Percentiles rank a stretch among this genome's conserved stretches.
Conservation (phyloP, 2,113 vertebrate species). For the Cyprinus carpio region DNA sequence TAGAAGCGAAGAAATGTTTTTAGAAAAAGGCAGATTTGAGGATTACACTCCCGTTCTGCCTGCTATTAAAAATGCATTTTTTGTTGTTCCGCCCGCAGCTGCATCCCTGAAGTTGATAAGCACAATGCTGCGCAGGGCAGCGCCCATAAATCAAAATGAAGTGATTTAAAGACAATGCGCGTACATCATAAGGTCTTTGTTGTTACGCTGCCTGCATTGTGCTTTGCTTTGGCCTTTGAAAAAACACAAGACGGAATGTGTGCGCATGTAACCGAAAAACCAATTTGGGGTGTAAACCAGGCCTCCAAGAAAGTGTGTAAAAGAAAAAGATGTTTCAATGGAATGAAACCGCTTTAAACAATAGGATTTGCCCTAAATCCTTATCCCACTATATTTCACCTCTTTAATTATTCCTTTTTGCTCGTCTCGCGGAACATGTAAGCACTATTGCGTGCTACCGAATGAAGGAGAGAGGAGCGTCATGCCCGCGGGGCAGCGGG, state of each 20-base stretch:
- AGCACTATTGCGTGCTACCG: constrained; percentile 66
- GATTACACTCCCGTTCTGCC: background rate
- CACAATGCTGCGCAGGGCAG: constrained; percentile 70
- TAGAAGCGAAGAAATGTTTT: constrained; percentile 71
- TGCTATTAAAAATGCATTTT: constrained; percentile 76
- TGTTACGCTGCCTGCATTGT: constrained; percentile 61
- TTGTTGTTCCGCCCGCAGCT: constrained; percentile 66
- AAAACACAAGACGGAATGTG: constrained; percentile 14
- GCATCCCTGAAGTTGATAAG: constrained; percentile 89
- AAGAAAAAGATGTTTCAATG: constrained; percentile 66
- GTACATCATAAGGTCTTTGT: constrained; percentile 74
- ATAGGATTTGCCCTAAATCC: constrained; percentile 75
- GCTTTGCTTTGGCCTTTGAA: constrained; percentile 21
- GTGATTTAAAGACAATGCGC: constrained; percentile 75
- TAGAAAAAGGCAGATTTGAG: constrained; percentile 40
- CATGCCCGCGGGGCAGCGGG: constrained; percentile 72
- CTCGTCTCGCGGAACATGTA: constrained; percentile 73
- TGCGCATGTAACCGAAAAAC: constrained; percentile 24
- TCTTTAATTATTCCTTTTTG: constrained; percentile 84
- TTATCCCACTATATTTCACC: constrained; percentile 73
- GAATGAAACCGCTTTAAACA: constrained; percentile 77
- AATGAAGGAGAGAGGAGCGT: constrained; percentile 39
- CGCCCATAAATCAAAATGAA: constrained; percentile 64
- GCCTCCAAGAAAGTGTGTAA: constrained; percentile 63
- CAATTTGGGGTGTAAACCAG: constrained; percentile 8